Evolutionary conservation across 2,113 vertebrate species (phyloP).

Genomic region (Tenebrosternarchus preto): DNA sequence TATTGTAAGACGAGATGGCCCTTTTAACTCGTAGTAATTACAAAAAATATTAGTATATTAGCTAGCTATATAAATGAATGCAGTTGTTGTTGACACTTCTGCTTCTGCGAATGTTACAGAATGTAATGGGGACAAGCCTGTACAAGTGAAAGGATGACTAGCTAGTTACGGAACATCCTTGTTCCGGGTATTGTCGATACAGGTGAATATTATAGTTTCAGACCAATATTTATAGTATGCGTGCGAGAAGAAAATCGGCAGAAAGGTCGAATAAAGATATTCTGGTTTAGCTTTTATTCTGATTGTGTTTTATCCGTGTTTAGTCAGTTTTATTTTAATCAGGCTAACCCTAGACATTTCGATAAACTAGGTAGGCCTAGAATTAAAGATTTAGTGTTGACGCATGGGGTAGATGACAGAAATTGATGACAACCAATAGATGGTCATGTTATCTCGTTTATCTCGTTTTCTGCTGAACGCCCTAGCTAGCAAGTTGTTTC

Average conservation of each 20-base stretch:
- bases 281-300: background rate
- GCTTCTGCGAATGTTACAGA: no score
- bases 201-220: slow-evolving; percentile 61
- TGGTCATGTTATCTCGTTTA: no score
- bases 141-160: background rate
- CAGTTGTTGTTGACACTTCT: no score
- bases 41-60: background rate
- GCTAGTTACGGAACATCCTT: slow-evolving; percentile 52
- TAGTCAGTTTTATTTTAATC: background rate
- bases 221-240: slow-evolving; percentile 43
- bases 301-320: background rate
- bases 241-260: background rate
- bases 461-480: no score
- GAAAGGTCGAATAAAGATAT: background rate
- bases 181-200: slow-evolving; percentile 66
- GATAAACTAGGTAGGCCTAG: background rate
- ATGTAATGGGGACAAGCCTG: background rate
- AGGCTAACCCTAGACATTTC: background rate
- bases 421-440: no score
- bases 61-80: no score
- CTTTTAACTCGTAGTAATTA: background rate
- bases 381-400: background rate
- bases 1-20: background rate
- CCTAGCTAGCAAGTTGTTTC: no score
- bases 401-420: background rate